Conservation (phyloP, 2,113 vertebrate genomes). For the Euleptes europaea region DNA sequence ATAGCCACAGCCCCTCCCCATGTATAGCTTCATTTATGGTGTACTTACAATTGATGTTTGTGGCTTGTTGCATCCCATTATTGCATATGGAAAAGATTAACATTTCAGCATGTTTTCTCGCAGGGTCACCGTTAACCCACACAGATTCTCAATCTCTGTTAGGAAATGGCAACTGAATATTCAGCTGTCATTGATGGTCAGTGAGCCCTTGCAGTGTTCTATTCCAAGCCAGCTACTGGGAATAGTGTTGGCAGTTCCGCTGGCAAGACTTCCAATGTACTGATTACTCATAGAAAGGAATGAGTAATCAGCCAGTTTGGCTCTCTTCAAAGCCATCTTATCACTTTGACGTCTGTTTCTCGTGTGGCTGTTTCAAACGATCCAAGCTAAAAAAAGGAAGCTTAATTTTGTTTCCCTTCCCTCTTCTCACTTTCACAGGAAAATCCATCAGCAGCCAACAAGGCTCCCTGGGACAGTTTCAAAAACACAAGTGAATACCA, state of each 20-base stretch:
- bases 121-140: neutral
- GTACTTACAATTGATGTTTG: neutral
- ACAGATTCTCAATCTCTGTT: neutral
- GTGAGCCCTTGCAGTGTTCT: slow-evolving; percentile 26
- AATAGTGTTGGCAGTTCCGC: slow-evolving; percentile 50
- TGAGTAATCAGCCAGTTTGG: slow-evolving; percentile 8
- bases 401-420: slow-evolving; percentile 14
- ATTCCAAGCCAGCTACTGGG: neutral
- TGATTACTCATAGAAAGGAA: slow-evolving; percentile 5
- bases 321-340: slow-evolving; percentile 39
- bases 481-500: slow-evolving; percentile 96
- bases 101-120: neutral
- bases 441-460: slow-evolving; percentile 88
- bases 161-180: neutral
- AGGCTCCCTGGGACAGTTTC: slow-evolving; percentile 98
- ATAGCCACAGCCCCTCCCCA: too few species aligned
- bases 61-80: neutral
- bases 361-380: neutral
- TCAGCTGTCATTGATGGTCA: slow-evolving; percentile 47
- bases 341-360: slow-evolving; percentile 39
- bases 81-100: slow-evolving; percentile 6
- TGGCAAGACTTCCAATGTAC: slow-evolving; percentile 45
- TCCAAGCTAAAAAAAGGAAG: slow-evolving; percentile 8
- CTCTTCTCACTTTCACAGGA: slow-evolving; percentile 81
- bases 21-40: neutral